These are phyloP conservation scores for Sardinella longiceps DNA, from an alignment of 2,797 vertebrate genomes.

Conservation along the genomic window DNA sequence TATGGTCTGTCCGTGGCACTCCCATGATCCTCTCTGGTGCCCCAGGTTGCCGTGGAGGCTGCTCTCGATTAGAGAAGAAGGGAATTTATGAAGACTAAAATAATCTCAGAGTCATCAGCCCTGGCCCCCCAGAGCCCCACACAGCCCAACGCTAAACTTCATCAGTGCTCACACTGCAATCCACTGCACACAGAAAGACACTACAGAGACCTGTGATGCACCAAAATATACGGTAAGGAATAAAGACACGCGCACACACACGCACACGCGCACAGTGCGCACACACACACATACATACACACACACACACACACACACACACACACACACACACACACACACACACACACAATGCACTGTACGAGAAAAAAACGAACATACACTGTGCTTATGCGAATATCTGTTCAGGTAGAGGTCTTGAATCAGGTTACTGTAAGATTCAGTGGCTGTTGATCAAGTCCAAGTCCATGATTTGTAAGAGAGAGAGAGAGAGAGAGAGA, in stretches of 20 bases:
- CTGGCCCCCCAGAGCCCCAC: not conserved
- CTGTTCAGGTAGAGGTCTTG: not conserved
- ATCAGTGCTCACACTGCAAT: not conserved
- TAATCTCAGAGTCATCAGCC: conserved; percentile 27
- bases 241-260: not conserved
- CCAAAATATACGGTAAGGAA: not conserved
- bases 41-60: conserved; percentile 19
- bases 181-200: not conserved
- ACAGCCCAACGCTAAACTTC: not conserved
- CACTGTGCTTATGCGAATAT: too few relatives aligned
- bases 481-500: too few relatives aligned
- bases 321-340: not conserved
- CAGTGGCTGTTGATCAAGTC: not conserved
- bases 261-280: not conserved
- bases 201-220: not conserved
- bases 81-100: conserved; percentile 32
- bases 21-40: conserved; percentile 27
- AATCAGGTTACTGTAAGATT: not conserved
- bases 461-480: too few relatives aligned
- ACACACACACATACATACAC: not conserved
- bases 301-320: not conserved
- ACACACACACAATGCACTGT: not conserved
- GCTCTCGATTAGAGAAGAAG: conserved; percentile 32
- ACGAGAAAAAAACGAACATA: not conserved
- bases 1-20: conserved; percentile 54